Evolutionary conservation across 2,797 vertebrate genomes (phyloP), one percentile per base, ranked within the genome.

Genomic region (Gobio occitaniae): DNA sequence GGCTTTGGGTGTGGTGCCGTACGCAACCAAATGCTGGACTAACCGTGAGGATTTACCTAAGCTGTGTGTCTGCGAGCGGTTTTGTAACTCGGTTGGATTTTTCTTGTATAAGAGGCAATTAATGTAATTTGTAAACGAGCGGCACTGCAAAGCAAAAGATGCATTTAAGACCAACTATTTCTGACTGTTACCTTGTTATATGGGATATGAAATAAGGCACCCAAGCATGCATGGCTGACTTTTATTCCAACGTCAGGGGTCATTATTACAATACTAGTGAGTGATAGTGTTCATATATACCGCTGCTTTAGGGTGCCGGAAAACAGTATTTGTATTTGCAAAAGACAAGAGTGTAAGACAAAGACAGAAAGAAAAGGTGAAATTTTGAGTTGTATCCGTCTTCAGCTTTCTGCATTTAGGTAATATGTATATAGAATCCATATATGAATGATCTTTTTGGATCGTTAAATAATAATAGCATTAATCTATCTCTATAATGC

Each of bases 1-100:
- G 80, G 47, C 68, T 82, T 77, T 88, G 89, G 89, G 89, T 88
- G 89, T 89, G 89, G 89, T 87, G 38, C 85, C 6, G 21, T 81
- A 79, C 56, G 54, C 74, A 82, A 77, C 80, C 85, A 72, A 85
- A 85, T 54, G 80, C 54, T 52, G 54, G 65, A 54, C 63, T 78
- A 69, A 76, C 59, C 54, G 32, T 79, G 36, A 78, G 68, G 69
- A 50, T 86, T 87, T 87, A 88, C 87, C 87, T 82, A 85, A 84
- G 69, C 82, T 50, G 44, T 65, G 32, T 52, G 59, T 52, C 59
- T 54, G 72, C 6, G 36, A 76, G 48, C 4, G 21, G 41, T 84
- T 84, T 52, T 70, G 63, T 47, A 71, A 69, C 11, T 2, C 36
- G 48, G 36, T 84, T 84, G 29, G 13, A 3, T 38, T 72, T 75